Base-by-base conservation (phyloP, 2,113 vertebrate genomes). In the Strix aluco region DNA sequence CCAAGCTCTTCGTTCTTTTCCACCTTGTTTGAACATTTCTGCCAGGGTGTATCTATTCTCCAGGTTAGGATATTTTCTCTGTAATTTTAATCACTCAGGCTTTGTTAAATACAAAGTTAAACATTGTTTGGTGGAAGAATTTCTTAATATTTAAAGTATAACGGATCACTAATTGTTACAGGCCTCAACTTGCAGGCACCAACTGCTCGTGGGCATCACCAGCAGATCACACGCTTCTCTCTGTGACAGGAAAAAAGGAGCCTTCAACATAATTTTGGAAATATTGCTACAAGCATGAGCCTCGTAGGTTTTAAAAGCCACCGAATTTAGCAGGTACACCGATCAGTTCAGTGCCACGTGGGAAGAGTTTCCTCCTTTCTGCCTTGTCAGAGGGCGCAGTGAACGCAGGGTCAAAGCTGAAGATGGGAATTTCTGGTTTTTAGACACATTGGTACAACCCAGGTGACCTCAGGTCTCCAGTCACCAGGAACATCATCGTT, bases 151-250 rank as follows among this genome's bases (percentile, higher is more conserved):
- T 46, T 46, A 46, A 46, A 17, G 44, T 46, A 46, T 46, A 46
- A 46, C 44, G 44, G 44, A 46, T 46, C 44, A 46, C 44, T 46
- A 46, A 46, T 18, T 46, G 44, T 18, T 46, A 46, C 44, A 17
- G 44, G 44, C 44, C 44, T 46, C 44, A 46, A 46, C 44, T 46
- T 46, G 44, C 44, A 46, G 44, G 44, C 44, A 46, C 44, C 44
- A 46, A 18, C 44, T 46, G 44, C 44, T 46, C 44, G 7, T 17
- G 17, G 44, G 44, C 44, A 46, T 16, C 44, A 46, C 8, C 49
- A 11, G 2, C 1, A 38, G 17, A 26, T 2, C 11, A 1, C 2
- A 1, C 0, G 3, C 3, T 30, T 52, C 55, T 30, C n/a, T 25
- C 44, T 8, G 1, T 0, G 5, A n/a, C 8, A 75, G 18, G n/a